Evolutionary conservation across 2,113 vertebrate species (phyloP).

Genomic region (Aegotheles bennettii): DNA sequence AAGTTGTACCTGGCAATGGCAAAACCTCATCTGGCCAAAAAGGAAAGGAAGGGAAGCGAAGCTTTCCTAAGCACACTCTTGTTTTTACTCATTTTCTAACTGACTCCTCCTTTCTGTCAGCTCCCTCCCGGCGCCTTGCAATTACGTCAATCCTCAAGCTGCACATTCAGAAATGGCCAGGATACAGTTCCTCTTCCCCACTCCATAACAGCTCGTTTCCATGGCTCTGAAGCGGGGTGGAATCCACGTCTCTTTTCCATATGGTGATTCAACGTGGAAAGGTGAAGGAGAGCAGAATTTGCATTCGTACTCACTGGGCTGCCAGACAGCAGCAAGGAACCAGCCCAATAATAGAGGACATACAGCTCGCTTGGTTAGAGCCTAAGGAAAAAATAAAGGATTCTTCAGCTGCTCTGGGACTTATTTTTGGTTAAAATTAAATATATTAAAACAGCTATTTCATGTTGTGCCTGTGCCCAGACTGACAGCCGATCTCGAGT

Average conservation of each 20-base stretch:
- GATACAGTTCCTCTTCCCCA: neutral
- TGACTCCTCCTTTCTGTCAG: neutral
- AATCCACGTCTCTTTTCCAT: neutral
- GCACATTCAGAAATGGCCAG: constrained; percentile 14
- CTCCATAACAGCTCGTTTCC: constrained; percentile 23
- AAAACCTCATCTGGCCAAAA: neutral
- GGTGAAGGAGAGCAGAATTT: neutral
- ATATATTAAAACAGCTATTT: neutral
- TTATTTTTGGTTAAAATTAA: neutral
- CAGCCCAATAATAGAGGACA: neutral
- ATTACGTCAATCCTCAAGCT: constrained; percentile 34
- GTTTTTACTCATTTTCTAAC: neutral
- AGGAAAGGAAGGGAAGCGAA: neutral
- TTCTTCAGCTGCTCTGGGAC: neutral
- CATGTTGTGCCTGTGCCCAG: neutral
- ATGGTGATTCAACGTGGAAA: neutral
- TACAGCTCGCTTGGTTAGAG: neutral
- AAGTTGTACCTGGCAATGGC: constrained; percentile 2
- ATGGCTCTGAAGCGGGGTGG: neutral
- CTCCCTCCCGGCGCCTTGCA: neutral
- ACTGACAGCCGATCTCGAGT: neutral
- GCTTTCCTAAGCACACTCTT: neutral
- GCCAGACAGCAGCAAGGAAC: neutral
- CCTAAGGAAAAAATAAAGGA: neutral
- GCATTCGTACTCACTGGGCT: neutral